Conservation (phyloP, 2,113 vertebrate genomes). For the Pungitius pungitius region DNA sequence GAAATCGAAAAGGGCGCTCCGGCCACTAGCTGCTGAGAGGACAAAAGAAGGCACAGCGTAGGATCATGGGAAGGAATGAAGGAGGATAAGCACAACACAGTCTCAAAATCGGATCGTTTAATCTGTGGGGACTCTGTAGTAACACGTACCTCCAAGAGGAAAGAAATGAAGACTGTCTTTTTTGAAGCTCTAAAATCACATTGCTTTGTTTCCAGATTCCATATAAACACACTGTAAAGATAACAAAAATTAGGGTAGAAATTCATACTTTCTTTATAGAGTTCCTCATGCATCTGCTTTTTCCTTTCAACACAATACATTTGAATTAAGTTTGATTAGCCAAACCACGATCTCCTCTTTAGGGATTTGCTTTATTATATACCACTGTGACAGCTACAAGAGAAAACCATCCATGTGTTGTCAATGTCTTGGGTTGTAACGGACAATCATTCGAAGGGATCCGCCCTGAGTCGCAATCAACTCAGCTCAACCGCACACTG, state of each 20-base stretch:
- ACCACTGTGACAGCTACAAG: conserved; percentile 26
- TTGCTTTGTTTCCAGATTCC: conserved; percentile 35
- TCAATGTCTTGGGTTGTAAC: conserved; percentile 24
- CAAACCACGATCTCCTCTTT: conserved; percentile 10
- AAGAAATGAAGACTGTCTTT: conserved; percentile 23
- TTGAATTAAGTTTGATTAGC: conserved; percentile 19
- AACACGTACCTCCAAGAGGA: conserved; percentile 46
- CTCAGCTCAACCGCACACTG: conserved; percentile 41
- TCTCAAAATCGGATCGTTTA: conserved; percentile 23
- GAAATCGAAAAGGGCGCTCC: conserved; percentile 23
- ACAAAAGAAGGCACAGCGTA: conserved; percentile 17
- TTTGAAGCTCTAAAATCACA: conserved; percentile 28
- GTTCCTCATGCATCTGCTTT: conserved; percentile 39
- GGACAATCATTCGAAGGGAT: conserved; percentile 23
- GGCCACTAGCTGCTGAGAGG: conserved; percentile 27
- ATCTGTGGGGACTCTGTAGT: conserved; percentile 32
- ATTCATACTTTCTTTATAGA: conserved; percentile 34
- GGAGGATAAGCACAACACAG: conserved; percentile 59
- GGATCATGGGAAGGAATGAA: conserved; percentile 18
- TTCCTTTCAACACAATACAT: conserved; percentile 16
- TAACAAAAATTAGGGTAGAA: conserved; percentile 49
- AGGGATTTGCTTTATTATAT: conserved; percentile 18
- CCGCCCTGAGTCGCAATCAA: conserved; percentile 49
- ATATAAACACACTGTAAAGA: conserved; percentile 17
- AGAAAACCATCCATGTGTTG: conserved; percentile 3